A percentile compares a stretch with the other conserved stretches of the same genome.
These are phyloP conservation scores for Oithona nana DNA, from an alignment of 2,888 invertebrate species.

Conservation along the genomic window DNA sequence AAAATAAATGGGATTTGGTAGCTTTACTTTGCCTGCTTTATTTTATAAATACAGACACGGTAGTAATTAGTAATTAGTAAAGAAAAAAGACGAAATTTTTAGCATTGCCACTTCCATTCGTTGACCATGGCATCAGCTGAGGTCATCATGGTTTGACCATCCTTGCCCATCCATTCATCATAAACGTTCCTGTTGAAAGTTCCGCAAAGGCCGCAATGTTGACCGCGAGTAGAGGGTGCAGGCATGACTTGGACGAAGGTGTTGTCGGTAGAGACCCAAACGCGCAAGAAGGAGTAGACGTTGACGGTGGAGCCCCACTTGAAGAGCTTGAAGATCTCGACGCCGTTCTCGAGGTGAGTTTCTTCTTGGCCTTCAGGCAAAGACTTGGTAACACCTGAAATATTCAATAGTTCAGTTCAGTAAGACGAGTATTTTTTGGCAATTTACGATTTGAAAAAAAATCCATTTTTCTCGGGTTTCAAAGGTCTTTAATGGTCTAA, in stretches of 20 bases:
- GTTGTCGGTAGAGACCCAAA: not conserved
- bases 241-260: constrained; percentile 3
- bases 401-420: no score
- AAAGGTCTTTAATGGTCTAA: not conserved
- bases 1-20: no score
- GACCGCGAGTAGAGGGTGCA: constrained; percentile 8
- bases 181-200: constrained; percentile 13
- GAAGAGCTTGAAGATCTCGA: constrained; percentile 1
- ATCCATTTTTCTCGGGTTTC: not conserved
- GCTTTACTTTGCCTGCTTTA: no score
- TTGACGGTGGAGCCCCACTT: constrained; percentile 7
- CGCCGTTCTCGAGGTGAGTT: not conserved
- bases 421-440: no score
- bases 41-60: no score
- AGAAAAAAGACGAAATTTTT: not conserved
- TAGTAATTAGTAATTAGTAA: no score
- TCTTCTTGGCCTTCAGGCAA: not conserved
- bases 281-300: constrained; percentile 12
- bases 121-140: constrained; percentile 8
- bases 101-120: constrained; percentile 12
- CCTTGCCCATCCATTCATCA: constrained; percentile 8
- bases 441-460: not conserved
- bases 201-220: constrained; percentile 17
- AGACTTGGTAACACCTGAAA: not conserved
- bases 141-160: not conserved